phyloP scores from a whole-genome alignment of 2,113 vertebrate genomes.

The Cebidichthys violaceus region DNA sequence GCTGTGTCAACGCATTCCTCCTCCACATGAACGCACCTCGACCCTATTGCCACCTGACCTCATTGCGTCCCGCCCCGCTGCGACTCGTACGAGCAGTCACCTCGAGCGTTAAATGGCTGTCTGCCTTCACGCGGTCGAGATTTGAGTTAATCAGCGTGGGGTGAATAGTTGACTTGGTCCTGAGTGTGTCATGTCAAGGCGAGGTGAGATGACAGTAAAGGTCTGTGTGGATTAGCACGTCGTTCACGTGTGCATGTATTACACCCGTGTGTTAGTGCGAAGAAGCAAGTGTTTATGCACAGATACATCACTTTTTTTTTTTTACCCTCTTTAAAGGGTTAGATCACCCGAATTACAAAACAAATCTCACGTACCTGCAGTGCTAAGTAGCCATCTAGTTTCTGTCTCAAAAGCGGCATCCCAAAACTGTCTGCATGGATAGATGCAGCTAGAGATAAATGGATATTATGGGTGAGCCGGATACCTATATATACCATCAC shows the following conservation, averaged over 20 bases:
- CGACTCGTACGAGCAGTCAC: constrained; percentile 21
- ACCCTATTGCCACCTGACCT: constrained; percentile 53
- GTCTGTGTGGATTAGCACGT: constrained; percentile 11
- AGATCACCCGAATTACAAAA: not conserved
- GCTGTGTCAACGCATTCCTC: constrained; percentile 42
- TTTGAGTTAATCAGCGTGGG: constrained; percentile 41
- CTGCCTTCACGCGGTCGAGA: constrained; percentile 26
- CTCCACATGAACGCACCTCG: constrained; percentile 31
- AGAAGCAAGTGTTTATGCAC: not conserved
- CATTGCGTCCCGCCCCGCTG: not conserved
- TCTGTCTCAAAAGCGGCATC: not conserved
- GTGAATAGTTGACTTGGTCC: constrained; percentile 51
- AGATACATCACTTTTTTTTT: not conserved
- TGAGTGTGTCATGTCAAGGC: constrained; percentile 43
- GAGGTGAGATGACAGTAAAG: constrained; percentile 38
- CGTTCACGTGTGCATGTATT: constrained; percentile 22
- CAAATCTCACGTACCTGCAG: not conserved
- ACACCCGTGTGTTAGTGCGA: not conserved
- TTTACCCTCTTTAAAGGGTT: not conserved
- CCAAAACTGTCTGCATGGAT: not conserved
- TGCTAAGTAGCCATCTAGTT: not conserved
- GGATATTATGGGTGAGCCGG: not conserved
- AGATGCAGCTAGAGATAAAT: not conserved
- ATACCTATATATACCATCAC: not conserved
- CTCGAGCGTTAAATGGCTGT: constrained; percentile 33